Evolutionary conservation across 2,113 vertebrate species (phyloP).

Genomic region (Hirundichthys speculiger): DNA sequence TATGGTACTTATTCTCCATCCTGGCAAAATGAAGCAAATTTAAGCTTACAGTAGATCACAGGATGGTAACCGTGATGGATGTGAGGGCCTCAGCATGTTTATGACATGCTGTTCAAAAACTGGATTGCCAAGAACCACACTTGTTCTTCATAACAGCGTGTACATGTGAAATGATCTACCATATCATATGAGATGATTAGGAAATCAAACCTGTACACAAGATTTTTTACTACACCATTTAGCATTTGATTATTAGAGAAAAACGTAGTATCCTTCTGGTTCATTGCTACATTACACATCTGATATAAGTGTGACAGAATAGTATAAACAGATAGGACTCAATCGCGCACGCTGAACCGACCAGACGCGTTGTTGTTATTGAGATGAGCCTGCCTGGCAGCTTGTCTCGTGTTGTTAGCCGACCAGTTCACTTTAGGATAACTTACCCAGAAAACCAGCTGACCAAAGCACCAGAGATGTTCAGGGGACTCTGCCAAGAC

Average conservation of each 20-base stretch:
- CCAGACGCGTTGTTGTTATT: constrained; percentile 63
- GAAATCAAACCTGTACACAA: no score
- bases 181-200: no score
- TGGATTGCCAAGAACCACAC: neutral
- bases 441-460: constrained; percentile 76
- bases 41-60: constrained; percentile 22
- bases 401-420: constrained; percentile 71
- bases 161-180: no score
- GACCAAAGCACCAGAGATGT: constrained; percentile 51
- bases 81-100: neutral
- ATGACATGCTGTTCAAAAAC: neutral
- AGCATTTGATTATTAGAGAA: no score
- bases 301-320: constrained; percentile 5
- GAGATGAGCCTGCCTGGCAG: constrained; percentile 70
- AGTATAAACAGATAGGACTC: constrained; percentile 35
- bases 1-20: constrained; percentile 51
- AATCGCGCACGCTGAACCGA: constrained; percentile 45
- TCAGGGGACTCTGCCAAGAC: constrained; percentile 13
- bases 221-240: no score
- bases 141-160: constrained; percentile 7
- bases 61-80: constrained; percentile 25
- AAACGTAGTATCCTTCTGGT: no score
- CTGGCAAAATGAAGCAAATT: constrained; percentile 5
- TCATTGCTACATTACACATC: constrained; percentile 3
- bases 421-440: constrained; percentile 52